A percentile compares a stretch with the other conserved stretches of the same genome.
These are phyloP conservation scores for Loris lydekkerianus DNA, from an alignment of 2,797 vertebrate genomes.

Conservation along the genomic window DNA sequence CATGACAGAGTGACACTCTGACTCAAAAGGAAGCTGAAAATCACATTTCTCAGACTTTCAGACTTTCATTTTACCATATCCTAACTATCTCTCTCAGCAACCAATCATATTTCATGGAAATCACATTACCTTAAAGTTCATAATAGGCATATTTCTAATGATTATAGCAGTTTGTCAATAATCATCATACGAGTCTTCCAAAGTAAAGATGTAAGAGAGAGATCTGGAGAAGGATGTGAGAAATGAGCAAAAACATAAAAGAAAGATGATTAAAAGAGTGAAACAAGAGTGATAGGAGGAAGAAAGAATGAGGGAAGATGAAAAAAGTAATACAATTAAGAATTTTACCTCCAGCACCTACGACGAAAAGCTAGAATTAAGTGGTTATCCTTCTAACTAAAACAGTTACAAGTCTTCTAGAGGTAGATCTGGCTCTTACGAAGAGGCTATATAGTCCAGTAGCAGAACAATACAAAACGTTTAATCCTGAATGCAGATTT, in stretches of 20 bases:
- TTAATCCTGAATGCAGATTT: background rate
- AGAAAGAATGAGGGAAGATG: background rate
- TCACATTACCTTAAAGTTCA: background rate
- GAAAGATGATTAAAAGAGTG: background rate
- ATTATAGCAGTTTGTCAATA: background rate
- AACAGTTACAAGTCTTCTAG: background rate
- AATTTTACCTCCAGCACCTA: background rate
- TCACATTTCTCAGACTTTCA: background rate
- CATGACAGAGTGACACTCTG: background rate
- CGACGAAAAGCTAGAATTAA: background rate
- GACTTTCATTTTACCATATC: background rate
- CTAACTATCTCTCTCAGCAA: background rate
- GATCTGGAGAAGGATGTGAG: background rate
- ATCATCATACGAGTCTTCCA: background rate
- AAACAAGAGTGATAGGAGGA: background rate
- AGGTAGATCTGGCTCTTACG: background rate
- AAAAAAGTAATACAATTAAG: background rate
- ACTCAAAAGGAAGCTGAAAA: background rate
- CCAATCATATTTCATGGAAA: background rate
- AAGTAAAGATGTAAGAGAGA: background rate
- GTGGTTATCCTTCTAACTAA: background rate
- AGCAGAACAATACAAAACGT: background rate
- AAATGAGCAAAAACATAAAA: conserved; percentile 2
- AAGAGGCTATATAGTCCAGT: background rate
- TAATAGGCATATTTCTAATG: background rate